Evolutionary conservation across 1,140 invertebrate genomes (phyloP), one percentile per base, ranked within the genome.

Genomic region (Cryptotermes secundus): DNA sequence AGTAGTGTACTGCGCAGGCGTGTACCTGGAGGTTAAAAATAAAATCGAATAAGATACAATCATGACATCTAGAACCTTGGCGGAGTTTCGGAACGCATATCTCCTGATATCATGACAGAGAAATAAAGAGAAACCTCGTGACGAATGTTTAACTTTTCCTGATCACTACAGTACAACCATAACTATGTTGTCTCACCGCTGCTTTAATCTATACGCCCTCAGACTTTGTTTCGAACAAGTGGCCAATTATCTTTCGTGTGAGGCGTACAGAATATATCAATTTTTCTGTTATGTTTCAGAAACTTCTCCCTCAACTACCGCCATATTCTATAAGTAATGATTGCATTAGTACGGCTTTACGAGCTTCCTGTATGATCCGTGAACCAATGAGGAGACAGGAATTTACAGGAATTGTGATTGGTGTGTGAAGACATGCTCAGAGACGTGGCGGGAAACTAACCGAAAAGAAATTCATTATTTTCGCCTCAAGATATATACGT

Each of bases 401-500:
- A 72, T 72, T 7, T 72, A 31, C 1, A 72, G 59, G 26, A 72
- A 49, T 49, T 49, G 45, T 49, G 45, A 49, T 49, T 49, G 45
- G 45, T 49, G 45, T 49, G 45, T 49, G 0, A 49, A 49, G 45
- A 49, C 45, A 49, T 49, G 45, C 26, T 26, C 26, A 72, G 59
- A 72, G n/a, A 72, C 10, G 59, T 72, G 59, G 59, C 59, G 59
- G 26, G 9, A 72, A 31, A 72, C 2, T 72, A n/a, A 72, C 59
- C 9, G 59, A 72, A 31, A 72, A 72, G 59, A 72, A 72, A 72
- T 72, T 72, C 59, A 72, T 72, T 72, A 26, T 72, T 72, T 59
- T 72, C 59, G 10, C 59, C 2, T 72, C n/a, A 31, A n/a, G 26
- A 72, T 72, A 1, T 72, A 31, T 72, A 65, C 26, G 10, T 9